These are phyloP conservation scores for Hippoglossus stenolepis DNA, from an alignment of 2,113 vertebrate genomes.

Conservation along the genomic window DNA sequence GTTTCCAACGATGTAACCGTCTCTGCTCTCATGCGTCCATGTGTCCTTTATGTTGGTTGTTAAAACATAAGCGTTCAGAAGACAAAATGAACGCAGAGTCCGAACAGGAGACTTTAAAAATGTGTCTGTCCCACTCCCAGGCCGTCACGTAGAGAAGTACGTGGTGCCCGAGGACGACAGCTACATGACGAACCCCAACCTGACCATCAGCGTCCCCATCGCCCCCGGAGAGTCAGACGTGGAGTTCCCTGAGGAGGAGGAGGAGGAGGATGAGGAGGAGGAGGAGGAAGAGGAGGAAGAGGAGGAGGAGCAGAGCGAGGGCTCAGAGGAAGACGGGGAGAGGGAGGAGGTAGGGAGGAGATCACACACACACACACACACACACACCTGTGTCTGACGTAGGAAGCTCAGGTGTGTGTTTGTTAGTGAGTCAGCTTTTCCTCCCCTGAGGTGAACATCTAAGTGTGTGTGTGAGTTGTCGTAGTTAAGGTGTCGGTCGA, in stretches of 20 bases:
- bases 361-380: conserved; percentile 15
- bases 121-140: conserved; percentile 29
- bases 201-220: conserved; percentile 94
- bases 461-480: background rate
- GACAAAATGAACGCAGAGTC: too few relatives aligned
- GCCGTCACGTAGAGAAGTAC: conserved; percentile 79
- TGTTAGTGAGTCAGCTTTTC: background rate
- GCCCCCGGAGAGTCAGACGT: conserved; percentile 94
- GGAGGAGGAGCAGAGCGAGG: conserved; percentile 30
- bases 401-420: background rate
- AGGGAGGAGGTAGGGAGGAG: background rate
- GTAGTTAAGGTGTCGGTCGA: too few relatives aligned
- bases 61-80: too few relatives aligned
- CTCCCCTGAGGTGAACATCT: background rate
- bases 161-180: conserved; percentile 81
- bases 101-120: background rate
- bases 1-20: too few relatives aligned
- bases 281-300: conserved; percentile 40
- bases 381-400: background rate
- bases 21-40: too few relatives aligned
- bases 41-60: too few relatives aligned
- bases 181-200: conserved; percentile 85
- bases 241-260: conserved; percentile 89
- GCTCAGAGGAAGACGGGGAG: conserved; percentile 40
- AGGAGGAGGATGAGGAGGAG: conserved; percentile 76